Evolutionary conservation across 2,113 vertebrate genomes (phyloP).

Genomic region (Tamias sibiricus): DNA sequence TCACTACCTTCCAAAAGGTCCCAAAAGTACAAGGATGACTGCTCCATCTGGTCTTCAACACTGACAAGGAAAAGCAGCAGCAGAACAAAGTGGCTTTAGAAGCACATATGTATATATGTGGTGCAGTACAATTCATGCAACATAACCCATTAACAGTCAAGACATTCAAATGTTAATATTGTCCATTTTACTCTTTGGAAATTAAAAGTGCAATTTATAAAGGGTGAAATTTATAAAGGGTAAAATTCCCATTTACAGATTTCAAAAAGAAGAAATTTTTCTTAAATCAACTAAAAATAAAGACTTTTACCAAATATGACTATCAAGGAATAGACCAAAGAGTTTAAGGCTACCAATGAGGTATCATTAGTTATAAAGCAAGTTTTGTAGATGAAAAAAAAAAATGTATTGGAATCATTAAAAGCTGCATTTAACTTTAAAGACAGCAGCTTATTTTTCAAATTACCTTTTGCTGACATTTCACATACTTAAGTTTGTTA

Average conservation of each 20-base stretch:
- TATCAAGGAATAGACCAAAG: conserved; percentile 28
- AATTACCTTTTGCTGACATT: neutral
- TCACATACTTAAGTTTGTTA: neutral
- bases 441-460: conserved; percentile 34
- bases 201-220: neutral
- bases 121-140: neutral
- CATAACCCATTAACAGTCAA: conserved; percentile 1
- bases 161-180: neutral
- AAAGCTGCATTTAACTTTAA: neutral
- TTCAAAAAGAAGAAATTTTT: conserved; percentile 21
- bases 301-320: conserved; percentile 7
- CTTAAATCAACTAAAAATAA: conserved; percentile 42
- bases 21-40: conserved; percentile 91
- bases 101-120: neutral
- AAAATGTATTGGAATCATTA: neutral
- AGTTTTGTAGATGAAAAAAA: neutral
- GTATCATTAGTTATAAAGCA: neutral
- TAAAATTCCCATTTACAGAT: neutral
- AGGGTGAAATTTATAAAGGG: neutral
- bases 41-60: conserved; percentile 95
- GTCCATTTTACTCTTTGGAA: conserved; percentile 42
- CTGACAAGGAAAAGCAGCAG: conserved; percentile 85
- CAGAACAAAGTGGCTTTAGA: conserved; percentile 72
- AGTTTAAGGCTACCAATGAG: neutral
- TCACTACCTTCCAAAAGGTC: conserved; percentile 96